These are phyloP conservation scores for Oryctolagus cuniculus DNA, from an alignment of 2,113 vertebrate species.

Conservation along the genomic window mOryCun1.1 NC_091448.1:41343001-41343500, in stretches of 20 bases:
- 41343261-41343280: neutral
- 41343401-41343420: too few species aligned
- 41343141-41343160: neutral
- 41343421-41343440: too few species aligned
- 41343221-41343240: neutral
- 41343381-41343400: too few species aligned
- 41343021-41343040: neutral
- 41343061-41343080: neutral
- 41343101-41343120: neutral
- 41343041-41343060: neutral
- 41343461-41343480: too few species aligned
- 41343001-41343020: neutral
- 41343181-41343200: neutral
- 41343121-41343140: neutral
- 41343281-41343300: slow-evolving; percentile 18
- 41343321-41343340: neutral
- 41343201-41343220: neutral
- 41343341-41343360: slow-evolving; percentile 6
- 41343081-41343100: neutral
- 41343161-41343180: neutral
- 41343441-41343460: too few species aligned
- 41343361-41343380: neutral
- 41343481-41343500: too few species aligned
- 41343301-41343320: neutral
- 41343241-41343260: neutral